Percentiles rank a stretch among this genome's conserved stretches.
These are phyloP conservation scores for Cynaeus angustus DNA, from an alignment of 2,888 invertebrate genomes.

Conservation along the genomic window DNA sequence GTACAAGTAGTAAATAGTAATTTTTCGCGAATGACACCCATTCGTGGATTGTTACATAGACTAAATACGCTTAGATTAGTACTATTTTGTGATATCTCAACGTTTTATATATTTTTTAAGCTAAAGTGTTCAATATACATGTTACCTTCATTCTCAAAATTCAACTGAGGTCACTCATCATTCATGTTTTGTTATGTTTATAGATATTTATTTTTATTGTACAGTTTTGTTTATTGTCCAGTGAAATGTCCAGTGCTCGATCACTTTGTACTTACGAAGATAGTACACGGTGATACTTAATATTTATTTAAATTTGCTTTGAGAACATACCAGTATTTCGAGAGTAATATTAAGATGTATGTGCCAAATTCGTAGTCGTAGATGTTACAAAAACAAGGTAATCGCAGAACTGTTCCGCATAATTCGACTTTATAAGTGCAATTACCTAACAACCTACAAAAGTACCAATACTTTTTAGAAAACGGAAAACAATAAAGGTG, in stretches of 20 bases:
- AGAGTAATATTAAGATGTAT: constrained; percentile 57
- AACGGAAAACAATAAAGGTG: constrained; percentile 51
- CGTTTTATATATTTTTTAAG: constrained; percentile 51
- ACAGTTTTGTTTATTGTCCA: constrained; percentile 46
- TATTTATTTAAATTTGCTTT: constrained; percentile 23
- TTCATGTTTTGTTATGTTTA: constrained; percentile 47
- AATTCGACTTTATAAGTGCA: constrained; percentile 62
- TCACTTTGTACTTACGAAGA: constrained; percentile 34
- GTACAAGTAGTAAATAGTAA: constrained; percentile 34
- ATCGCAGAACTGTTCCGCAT: constrained; percentile 56
- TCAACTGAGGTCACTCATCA: constrained; percentile 41
- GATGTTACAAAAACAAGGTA: constrained; percentile 49
- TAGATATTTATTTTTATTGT: constrained; percentile 50
- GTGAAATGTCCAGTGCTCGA: constrained; percentile 23
- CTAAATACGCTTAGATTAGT: constrained; percentile 51
- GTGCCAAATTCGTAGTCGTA: constrained; percentile 61
- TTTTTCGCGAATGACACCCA: constrained; percentile 41
- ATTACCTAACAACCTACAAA: constrained; percentile 59
- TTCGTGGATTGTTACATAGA: constrained; percentile 46
- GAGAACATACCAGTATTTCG: constrained; percentile 48
- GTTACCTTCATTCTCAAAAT: constrained; percentile 49
- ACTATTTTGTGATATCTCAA: constrained; percentile 52
- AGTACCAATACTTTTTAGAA: constrained; percentile 61
- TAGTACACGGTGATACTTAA: constrained; percentile 19
- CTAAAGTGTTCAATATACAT: constrained; percentile 51